Percentiles rank a stretch among this genome's conserved stretches.
Evolutionary conservation across 2,797 vertebrate species (phyloP).

Genomic region (Eulemur mongoz): DNA sequence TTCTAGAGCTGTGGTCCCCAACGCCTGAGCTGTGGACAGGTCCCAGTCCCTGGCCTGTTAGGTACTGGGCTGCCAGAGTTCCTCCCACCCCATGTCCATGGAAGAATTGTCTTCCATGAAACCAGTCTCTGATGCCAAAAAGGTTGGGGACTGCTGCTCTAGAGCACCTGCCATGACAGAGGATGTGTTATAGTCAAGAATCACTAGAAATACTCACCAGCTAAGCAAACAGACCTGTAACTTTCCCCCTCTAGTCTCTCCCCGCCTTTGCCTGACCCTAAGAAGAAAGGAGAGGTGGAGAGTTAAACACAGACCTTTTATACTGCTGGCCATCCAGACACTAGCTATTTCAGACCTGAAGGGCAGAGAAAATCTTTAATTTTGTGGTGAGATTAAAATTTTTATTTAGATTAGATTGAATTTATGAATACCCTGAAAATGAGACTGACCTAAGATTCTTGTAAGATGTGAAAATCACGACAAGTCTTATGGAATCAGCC

Average conservation of each 20-base stretch:
- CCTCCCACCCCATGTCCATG: too few species aligned
- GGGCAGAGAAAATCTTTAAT: not conserved
- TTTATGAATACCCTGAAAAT: not conserved
- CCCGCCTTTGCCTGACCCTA: not conserved
- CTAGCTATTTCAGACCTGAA: not conserved
- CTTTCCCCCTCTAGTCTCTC: not conserved
- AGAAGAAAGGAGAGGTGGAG: not conserved
- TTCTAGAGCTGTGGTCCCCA: too few species aligned
- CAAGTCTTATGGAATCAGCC: not conserved
- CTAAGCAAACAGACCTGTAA: not conserved
- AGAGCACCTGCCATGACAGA: not conserved
- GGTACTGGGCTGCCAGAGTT: too few species aligned
- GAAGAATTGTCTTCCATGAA: too few species aligned
- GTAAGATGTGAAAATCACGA: not conserved
- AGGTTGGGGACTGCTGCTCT: too few species aligned
- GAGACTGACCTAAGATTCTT: not conserved
- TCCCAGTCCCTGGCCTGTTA: too few species aligned
- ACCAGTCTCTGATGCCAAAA: too few species aligned
- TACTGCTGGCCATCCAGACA: not conserved
- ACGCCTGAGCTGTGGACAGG: too few species aligned
- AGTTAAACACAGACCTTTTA: not conserved
- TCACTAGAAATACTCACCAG: not conserved
- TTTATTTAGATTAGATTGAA: not conserved
- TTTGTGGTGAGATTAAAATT: not conserved
- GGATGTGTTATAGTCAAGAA: not conserved